Percentiles rank a stretch among this genome's conserved stretches.
Evolutionary conservation across 2,888 invertebrate genomes (phyloP).

Genomic region (Mythimna vitellina): DNA sequence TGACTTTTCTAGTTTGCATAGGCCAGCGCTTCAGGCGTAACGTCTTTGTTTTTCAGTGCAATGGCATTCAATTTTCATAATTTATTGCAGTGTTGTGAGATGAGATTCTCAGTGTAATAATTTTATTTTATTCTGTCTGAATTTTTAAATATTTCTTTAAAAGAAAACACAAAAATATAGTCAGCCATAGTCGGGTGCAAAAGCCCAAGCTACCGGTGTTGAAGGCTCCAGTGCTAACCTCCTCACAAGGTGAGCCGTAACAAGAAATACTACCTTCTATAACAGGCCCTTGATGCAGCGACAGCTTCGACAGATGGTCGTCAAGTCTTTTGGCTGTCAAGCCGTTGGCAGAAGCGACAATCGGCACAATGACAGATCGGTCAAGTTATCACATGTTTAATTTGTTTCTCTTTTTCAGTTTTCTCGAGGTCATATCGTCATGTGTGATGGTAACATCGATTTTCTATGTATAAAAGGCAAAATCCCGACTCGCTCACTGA

Average conservation of each 20-base stretch:
- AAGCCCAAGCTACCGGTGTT: neutral
- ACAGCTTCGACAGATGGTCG: neutral
- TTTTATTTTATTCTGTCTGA: no score
- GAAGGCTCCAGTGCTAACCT: neutral
- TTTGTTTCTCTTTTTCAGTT: no score
- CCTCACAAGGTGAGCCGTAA: neutral
- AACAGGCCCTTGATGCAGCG: neutral
- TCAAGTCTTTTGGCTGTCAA: neutral
- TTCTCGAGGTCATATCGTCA: no score
- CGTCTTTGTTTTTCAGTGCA: slow-evolving; percentile 29
- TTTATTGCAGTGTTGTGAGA: slow-evolving; percentile 21
- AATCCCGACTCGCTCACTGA: no score
- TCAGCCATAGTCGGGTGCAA: neutral
- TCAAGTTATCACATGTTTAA: no score
- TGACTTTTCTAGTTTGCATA: slow-evolving; percentile 58
- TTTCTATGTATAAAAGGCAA: no score
- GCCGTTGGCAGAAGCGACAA: neutral
- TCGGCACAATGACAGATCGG: neutral
- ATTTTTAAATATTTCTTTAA: no score
- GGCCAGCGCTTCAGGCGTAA: slow-evolving; percentile 30
- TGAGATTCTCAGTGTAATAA: neutral
- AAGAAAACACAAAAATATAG: no score
- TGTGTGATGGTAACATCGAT: no score
- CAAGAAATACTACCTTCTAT: no score
- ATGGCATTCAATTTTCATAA: slow-evolving; percentile 44